Evolutionary conservation across 2,888 invertebrate genomes (phyloP), one percentile per base, ranked within the genome.

Genomic region (Agrochola lota): DNA sequence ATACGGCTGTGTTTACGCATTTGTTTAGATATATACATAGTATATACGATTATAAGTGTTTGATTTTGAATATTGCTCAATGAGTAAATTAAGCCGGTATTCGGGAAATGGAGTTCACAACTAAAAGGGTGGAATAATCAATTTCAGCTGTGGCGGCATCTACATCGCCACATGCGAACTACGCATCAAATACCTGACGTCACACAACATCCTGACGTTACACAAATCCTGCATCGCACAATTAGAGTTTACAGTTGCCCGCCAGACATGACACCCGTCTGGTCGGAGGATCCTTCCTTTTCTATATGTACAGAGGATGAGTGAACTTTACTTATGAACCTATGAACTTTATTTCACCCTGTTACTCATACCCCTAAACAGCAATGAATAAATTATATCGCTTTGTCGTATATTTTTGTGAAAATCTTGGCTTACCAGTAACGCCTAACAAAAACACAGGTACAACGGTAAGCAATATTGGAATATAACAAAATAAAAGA

Each of bases 1-100:
- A 87, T 72, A 71, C 3, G 74, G 66, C 49, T 62, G 59, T 85
- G 80, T 81, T 80, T 86, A 83, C 80, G 77, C 79, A 77, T 84
- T 84, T 85, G 72, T 87, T 81, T 72, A 57, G 35, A 77, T 64
- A 62, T 69, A 49, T 69, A 62, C 46, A 77, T 63, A 67, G 62
- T 64, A 63, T 52, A n/a, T 63, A 35, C 35, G 35, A 35, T 35
- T 35, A 35, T 35, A 35, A 62, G 55, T 63, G 49, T 73, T 76
- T 52, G 68, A 26, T 68, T 62, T 59, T 67, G 17, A 62, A 72
- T 70, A 76, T 63, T 72, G 66, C 43, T 66, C 46, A 76, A 81
- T 69, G 67, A 40, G 62, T n/a, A 60, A 60, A 30, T 49, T 80
- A 74, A 74, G 40, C 46, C 15, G 23, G 7, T 40, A 55, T 57